phyloP scores from a whole-genome alignment of 2,797 vertebrate genomes.

The Hozukius guyotensis region DNA sequence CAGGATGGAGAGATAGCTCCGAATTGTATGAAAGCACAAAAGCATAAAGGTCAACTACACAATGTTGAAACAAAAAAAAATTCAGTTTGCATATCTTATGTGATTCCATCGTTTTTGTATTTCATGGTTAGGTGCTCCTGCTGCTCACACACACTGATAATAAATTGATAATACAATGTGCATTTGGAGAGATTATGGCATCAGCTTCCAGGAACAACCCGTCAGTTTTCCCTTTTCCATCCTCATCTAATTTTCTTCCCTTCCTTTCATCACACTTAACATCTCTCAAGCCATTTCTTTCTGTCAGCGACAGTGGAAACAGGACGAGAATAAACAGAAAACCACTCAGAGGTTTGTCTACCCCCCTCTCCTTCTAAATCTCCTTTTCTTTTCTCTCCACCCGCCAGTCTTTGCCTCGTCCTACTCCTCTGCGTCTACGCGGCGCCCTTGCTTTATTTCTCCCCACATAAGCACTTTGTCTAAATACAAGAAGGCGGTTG shows the following conservation, averaged over 20 bases:
- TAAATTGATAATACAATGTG: conserved; percentile 39
- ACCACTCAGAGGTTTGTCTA: conserved; percentile 23
- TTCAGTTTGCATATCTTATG: conserved; percentile 38
- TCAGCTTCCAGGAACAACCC: conserved; percentile 12
- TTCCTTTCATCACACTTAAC: conserved; percentile 21
- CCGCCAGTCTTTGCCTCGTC: background rate
- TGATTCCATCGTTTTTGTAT: conserved; percentile 46
- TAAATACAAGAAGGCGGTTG: conserved; percentile 30
- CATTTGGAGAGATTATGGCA: conserved; percentile 39
- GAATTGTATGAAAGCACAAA: conserved; percentile 22
- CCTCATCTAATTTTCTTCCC: conserved; percentile 21
- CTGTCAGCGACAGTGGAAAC: conserved; percentile 1
- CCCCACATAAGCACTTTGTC: conserved; percentile 31
- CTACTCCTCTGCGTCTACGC: background rate
- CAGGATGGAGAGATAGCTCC: background rate
- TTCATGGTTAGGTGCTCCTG: conserved; percentile 52
- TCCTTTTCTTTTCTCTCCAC: background rate
- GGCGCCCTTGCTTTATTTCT: conserved; percentile 9
- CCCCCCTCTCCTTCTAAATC: background rate
- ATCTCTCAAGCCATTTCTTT: conserved; percentile 32
- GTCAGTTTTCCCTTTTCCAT: background rate
- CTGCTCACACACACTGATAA: conserved; percentile 35
- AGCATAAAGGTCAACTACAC: conserved; percentile 33
- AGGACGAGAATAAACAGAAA: conserved; percentile 36
- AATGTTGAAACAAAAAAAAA: conserved; percentile 33